These are phyloP conservation scores for Aythya baeri DNA, from an alignment of 2,113 vertebrate species.

Conservation along the genomic window DNA sequence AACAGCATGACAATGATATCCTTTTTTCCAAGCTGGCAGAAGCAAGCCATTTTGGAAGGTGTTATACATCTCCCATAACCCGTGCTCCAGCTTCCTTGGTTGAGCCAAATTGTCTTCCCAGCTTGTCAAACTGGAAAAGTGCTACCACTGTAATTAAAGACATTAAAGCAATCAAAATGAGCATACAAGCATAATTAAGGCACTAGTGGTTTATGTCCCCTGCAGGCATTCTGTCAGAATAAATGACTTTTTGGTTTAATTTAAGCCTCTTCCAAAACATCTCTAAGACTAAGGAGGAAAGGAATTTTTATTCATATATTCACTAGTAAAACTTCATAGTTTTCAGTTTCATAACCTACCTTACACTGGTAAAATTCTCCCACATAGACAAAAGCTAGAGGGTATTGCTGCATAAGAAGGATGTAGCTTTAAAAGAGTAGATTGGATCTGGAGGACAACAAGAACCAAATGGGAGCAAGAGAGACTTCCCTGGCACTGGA, in stretches of 20 bases:
- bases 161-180: conserved; percentile 66
- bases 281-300: conserved; percentile 7
- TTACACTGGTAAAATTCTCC: not conserved
- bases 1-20: conserved; percentile 1
- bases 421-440: not conserved
- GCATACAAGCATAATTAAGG: conserved; percentile 60
- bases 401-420: not conserved
- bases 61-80: conserved; percentile 8
- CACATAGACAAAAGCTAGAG: not conserved
- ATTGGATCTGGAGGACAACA: not conserved
- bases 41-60: conserved; percentile 37
- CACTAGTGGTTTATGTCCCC: conserved; percentile 57
- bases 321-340: not conserved
- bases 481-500: not conserved
- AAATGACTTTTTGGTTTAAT: conserved; percentile 64
- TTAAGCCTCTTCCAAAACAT: conserved; percentile 55
- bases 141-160: conserved; percentile 62
- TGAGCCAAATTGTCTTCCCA: conserved; percentile 42
- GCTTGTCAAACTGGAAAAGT: conserved; percentile 46
- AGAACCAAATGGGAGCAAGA: not conserved
- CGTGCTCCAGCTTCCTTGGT: conserved; percentile 12
- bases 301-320: not conserved
- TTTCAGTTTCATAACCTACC: conserved; percentile 17
- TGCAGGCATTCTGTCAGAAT: conserved; percentile 55
- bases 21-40: conserved; percentile 57